A percentile compares a stretch with the other conserved stretches of the same genome.
phyloP scores from a whole-genome alignment of 92 coral and sea anemone genomes.

The Porites cylindrica region DNA sequence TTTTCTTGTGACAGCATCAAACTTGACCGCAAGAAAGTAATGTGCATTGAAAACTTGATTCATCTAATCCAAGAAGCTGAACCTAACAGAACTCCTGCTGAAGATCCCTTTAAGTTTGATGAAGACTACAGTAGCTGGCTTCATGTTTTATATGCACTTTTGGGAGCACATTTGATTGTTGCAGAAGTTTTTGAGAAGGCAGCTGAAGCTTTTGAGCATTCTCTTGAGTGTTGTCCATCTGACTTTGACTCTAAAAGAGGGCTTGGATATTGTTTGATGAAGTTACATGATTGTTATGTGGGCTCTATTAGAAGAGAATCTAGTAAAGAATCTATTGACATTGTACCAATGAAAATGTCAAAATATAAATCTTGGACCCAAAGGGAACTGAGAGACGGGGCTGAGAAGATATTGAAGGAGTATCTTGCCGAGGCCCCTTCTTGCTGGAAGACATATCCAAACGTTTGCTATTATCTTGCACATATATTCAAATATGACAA shows the following conservation, averaged over 20 bases:
- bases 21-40: conserved; percentile 31
- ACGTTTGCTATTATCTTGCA: conserved; percentile 78
- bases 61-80: conserved; percentile 57
- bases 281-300: not conserved
- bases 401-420: conserved; percentile 45
- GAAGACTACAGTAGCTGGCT: conserved; percentile 78
- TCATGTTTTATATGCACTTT: conserved; percentile 54
- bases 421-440: conserved; percentile 74
- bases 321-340: not conserved
- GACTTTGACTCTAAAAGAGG: conserved; percentile 69
- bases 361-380: conserved; percentile 27
- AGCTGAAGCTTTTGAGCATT: conserved; percentile 76
- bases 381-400: not conserved
- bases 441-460: conserved; percentile 78
- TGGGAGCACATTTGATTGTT: conserved; percentile 59
- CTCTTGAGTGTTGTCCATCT: conserved; percentile 58
- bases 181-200: conserved; percentile 21
- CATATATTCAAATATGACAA: not conserved
- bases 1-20: not conserved
- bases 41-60: conserved; percentile 58
- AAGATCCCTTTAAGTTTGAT: conserved; percentile 54
- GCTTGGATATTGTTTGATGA: conserved; percentile 46
- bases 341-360: not conserved
- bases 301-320: not conserved
- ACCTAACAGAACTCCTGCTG: conserved; percentile 47